These are phyloP conservation scores for Venustoraphidia nigricollis DNA, from an alignment of 2,888 invertebrate genomes.

Conservation along the genomic window DNA sequence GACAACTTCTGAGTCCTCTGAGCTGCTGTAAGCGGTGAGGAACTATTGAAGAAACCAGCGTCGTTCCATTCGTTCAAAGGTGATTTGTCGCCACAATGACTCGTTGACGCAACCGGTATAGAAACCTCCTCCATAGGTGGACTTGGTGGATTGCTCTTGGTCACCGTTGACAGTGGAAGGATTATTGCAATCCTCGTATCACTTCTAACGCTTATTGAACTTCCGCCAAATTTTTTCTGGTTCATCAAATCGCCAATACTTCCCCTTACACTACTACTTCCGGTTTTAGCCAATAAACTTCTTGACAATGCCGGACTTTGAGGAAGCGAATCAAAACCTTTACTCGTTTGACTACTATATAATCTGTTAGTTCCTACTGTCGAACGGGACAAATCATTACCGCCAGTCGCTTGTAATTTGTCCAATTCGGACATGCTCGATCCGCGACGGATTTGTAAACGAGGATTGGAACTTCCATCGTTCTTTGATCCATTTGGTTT, in stretches of 20 bases:
- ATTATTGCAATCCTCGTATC: conserved; percentile 55
- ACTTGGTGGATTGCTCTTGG: conserved; percentile 36
- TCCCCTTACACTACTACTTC: conserved; percentile 26
- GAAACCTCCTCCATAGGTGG: conserved; percentile 14
- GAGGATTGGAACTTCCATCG: conserved; percentile 11
- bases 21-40: conserved; percentile 45
- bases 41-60: conserved; percentile 7
- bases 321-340: conserved; percentile 31
- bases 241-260: conserved; percentile 73
- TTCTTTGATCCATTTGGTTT: conserved; percentile 15
- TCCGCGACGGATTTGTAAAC: conserved; percentile 47
- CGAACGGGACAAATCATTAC: conserved; percentile 33
- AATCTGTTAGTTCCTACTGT: conserved; percentile 28
- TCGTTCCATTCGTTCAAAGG: not conserved
- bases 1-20: conserved; percentile 54
- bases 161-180: conserved; percentile 58
- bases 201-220: conserved; percentile 55
- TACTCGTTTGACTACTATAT: conserved; percentile 23
- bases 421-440: conserved; percentile 61
- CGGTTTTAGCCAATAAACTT: conserved; percentile 23
- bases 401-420: conserved; percentile 29
- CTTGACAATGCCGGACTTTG: conserved; percentile 35
- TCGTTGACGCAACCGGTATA: conserved; percentile 12
- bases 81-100: conserved; percentile 22
- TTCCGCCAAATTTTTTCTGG: conserved; percentile 52